phyloP scores from a whole-genome alignment of 2,113 vertebrate species.

The Oryzias celebensis region DNA sequence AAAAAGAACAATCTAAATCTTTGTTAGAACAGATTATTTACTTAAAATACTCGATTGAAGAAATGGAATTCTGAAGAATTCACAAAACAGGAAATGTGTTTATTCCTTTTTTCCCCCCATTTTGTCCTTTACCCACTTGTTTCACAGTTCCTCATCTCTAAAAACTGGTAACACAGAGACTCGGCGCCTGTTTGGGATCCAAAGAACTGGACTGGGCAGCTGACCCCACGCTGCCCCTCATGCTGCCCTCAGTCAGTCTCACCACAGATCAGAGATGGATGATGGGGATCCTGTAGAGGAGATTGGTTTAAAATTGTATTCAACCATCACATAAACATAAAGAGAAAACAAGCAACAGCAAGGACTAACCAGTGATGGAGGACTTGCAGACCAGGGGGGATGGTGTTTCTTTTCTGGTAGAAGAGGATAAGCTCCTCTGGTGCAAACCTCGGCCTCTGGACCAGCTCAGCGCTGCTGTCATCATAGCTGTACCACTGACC shows the following conservation, averaged over 20 bases:
- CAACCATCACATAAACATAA: not conserved
- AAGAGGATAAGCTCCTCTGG: slow-evolving; percentile 93
- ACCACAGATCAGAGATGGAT: slow-evolving; percentile 84
- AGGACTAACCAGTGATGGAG: slow-evolving; percentile 80
- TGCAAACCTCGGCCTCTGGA: slow-evolving; percentile 86
- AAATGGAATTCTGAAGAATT: too few relatives aligned
- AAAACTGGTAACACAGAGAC: slow-evolving; percentile 69
- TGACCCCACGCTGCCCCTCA: slow-evolving; percentile 62
- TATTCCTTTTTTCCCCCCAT: not conserved
- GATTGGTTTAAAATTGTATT: not conserved
- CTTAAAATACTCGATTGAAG: too few relatives aligned
- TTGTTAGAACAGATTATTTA: too few relatives aligned
- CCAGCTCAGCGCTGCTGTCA: slow-evolving; percentile 84
- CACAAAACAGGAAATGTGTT: not conserved
- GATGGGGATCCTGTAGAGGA: slow-evolving; percentile 79
- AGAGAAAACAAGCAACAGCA: not conserved
- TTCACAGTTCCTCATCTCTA: slow-evolving; percentile 60
- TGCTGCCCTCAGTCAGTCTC: slow-evolving; percentile 70
- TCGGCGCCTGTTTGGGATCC: slow-evolving; percentile 42
- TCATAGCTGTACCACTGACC: slow-evolving; percentile 93
- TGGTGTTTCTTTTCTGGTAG: slow-evolving; percentile 87
- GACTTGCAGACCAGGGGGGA: slow-evolving; percentile 87
- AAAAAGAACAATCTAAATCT: too few relatives aligned
- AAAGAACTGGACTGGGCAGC: slow-evolving; percentile 47
- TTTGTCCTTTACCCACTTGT: slow-evolving; percentile 67